Percentiles rank a stretch among this genome's conserved stretches.
phyloP scores from a whole-genome alignment of 92 coral and sea anemone species.

The Scolanthus callimorphus region DNA sequence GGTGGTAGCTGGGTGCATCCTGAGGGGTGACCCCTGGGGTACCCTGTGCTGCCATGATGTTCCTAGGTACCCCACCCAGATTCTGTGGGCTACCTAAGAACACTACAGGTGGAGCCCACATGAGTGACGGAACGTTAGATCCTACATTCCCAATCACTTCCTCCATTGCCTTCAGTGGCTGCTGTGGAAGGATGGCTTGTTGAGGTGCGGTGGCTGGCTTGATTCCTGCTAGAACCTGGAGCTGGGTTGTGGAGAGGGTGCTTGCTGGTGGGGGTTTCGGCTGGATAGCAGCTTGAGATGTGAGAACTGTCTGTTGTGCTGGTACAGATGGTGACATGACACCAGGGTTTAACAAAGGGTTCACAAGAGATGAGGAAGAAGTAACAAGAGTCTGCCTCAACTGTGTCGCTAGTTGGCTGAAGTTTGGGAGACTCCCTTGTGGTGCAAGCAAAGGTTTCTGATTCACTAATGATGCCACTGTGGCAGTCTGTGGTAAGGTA shows the following conservation, averaged over 20 bases:
- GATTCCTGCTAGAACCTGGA: conserved; percentile 4
- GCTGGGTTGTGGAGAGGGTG: conserved; percentile 3
- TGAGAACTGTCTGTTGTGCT: conserved; percentile 2
- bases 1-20: conserved; percentile 10
- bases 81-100: conserved; percentile 86
- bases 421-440: conserved; percentile 26
- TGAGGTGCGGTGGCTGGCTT: conserved; percentile 16
- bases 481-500: neutral
- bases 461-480: conserved; percentile 7
- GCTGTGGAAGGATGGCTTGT: conserved; percentile 42
- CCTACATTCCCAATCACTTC: conserved; percentile 85
- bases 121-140: conserved; percentile 37
- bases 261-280: neutral
- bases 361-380: neutral
- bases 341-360: conserved; percentile 9
- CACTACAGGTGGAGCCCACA: conserved; percentile 69
- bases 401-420: conserved; percentile 27
- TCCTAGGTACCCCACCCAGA: conserved; percentile 80
- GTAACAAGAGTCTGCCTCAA: conserved; percentile 13
- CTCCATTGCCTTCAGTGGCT: conserved; percentile 85
- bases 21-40: conserved; percentile 5
- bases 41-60: conserved; percentile 39
- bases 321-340: neutral
- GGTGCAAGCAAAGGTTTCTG: conserved; percentile 9
- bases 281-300: conserved; percentile 9